Conservation (phyloP, 2,888 invertebrate genomes). For the Eubasilissa splendida region DNA sequence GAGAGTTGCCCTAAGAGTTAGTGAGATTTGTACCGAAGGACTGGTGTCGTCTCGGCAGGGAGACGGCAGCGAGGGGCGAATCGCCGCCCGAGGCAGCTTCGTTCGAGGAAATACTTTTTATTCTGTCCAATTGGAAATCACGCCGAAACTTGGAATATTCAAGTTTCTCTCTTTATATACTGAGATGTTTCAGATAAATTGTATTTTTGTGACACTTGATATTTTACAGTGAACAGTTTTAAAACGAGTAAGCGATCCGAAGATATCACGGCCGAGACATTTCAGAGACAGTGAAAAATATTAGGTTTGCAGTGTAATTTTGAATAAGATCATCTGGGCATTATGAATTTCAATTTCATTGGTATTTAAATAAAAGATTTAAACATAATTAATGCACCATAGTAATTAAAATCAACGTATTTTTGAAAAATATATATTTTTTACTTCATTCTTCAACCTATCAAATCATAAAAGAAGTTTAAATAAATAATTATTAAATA, state of each 20-base stretch:
- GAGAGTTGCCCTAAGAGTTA: slow-evolving; percentile 1
- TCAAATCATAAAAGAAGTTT: too few species aligned
- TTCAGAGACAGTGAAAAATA: background rate
- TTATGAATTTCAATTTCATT: too few species aligned
- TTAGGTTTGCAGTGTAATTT: too few species aligned
- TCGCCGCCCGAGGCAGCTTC: slow-evolving; percentile 23
- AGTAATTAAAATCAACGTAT: too few species aligned
- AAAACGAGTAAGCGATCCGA: too few species aligned
- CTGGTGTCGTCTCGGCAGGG: background rate
- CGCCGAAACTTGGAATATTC: slow-evolving; percentile 23
- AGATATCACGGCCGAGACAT: background rate
- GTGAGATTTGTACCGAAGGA: slow-evolving; percentile 5
- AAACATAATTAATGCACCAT: too few species aligned
- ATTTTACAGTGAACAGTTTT: too few species aligned
- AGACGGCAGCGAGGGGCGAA: background rate
- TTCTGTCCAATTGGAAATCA: slow-evolving; percentile 33
- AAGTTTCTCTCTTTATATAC: background rate
- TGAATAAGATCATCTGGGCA: too few species aligned
- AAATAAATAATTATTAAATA: too few species aligned
- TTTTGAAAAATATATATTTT: too few species aligned
- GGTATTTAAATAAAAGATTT: too few species aligned
- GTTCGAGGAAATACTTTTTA: slow-evolving; percentile 24
- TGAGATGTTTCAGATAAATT: slow-evolving; percentile 10
- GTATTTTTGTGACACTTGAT: slow-evolving; percentile 2
- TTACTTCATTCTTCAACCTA: too few species aligned